These are phyloP conservation scores for Patella pellucida DNA, from an alignment of 2,888 invertebrate genomes.

Conservation along the genomic window DNA sequence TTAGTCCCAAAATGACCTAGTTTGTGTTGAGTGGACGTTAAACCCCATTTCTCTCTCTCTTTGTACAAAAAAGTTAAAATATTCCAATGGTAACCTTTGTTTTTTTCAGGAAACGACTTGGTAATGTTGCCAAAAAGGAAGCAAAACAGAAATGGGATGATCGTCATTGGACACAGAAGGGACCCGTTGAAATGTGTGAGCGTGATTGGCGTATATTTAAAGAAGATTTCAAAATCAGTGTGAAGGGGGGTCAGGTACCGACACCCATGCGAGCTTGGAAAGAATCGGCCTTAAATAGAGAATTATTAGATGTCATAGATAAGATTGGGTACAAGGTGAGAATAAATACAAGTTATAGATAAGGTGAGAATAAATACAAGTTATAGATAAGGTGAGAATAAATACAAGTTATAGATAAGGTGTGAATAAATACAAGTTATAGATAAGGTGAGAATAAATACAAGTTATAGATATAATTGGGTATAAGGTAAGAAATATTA, in stretches of 20 bases:
- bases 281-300: slow-evolving; percentile 86
- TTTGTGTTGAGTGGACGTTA: too few relatives aligned
- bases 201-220: slow-evolving; percentile 99
- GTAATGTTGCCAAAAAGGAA: slow-evolving; percentile 93
- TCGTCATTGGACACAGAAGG: slow-evolving; percentile 95
- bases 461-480: background rate
- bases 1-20: too few relatives aligned
- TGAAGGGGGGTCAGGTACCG: slow-evolving; percentile 97
- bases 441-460: too few relatives aligned
- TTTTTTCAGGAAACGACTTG: slow-evolving; percentile 77
- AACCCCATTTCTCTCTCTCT: too few relatives aligned
- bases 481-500: slow-evolving; percentile 75
- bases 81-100: slow-evolving; percentile 1
- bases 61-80: background rate
- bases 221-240: slow-evolving; percentile 98
- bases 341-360: background rate
- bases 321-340: slow-evolving; percentile 88
- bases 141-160: slow-evolving; percentile 99
- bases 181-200: slow-evolving; percentile 95
- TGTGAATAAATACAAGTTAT: background rate
- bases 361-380: background rate
- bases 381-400: background rate
- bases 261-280: slow-evolving; percentile 96
- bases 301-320: slow-evolving; percentile 93
- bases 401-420: background rate